Evolutionary conservation across 2,888 invertebrate species (phyloP), one percentile per base, ranked within the genome.

Genomic region (Hypsopygia costalis): DNA sequence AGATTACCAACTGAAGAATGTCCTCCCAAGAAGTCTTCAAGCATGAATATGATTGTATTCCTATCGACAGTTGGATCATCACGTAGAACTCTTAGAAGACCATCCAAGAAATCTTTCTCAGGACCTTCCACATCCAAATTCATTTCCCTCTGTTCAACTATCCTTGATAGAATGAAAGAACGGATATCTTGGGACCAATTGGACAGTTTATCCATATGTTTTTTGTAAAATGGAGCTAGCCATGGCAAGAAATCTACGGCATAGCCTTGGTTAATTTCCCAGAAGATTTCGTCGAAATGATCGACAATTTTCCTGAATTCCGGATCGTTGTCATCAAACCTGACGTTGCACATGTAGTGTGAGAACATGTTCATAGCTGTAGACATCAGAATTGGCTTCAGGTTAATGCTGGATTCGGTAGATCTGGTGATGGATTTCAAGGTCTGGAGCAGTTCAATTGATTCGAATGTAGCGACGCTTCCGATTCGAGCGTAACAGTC

Each of bases 211-310:
- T 91, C 87, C 81, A 95, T 91, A 58, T 95, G 94, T 1, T 88
- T 83, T 1, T 79, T 79, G 70, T 95, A 95, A 44, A 95, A 91
- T 0, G 95, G 95, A 0, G 91, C 82, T 0, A 97, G 72, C 93
- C 94, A 95, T 0, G 97, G 97, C 11, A 97, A 64, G 61, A 97
- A 97, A 61, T 97, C 97, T 0, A 96, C 91, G 0, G 95, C 94
- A 69, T 95, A 96, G 0, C 96, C 96, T 59, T 95, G 95, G 71
- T 97, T 97, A 49, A 97, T 96, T 66, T 97, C 96, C 94, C 95
- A 96, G 81, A 97, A 97, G 36, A 97, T 95, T 55, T 94, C 93
- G 58, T 97, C 97, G 69, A 96, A 97, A 42, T 90, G 91, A 12
- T 92, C 83, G 0, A 95, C 94, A 4, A 94, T 90, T 41, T 89